Base-by-base conservation (phyloP, 2,113 vertebrate genomes). In the Colossoma macropomum region DNA sequence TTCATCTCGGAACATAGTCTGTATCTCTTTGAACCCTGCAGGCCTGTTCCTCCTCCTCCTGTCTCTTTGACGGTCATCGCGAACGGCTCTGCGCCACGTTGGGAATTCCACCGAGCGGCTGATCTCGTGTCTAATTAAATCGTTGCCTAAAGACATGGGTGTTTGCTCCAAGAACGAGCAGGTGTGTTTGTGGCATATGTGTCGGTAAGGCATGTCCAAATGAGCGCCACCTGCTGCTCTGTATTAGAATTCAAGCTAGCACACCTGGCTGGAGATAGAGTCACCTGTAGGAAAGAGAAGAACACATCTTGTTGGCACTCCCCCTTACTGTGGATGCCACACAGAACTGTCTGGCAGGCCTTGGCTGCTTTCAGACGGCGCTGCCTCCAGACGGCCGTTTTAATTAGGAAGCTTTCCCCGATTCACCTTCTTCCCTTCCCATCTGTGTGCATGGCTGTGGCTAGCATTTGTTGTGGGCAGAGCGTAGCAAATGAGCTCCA, bases 111-210 rank as follows among this genome's bases (percentile, higher is more conserved):
- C 78, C 77, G 81, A 80, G 85, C 83, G 82, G 81, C 82, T 32
- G 77, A 80, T 81, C 54, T 70, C 72, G 71, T 86, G 84, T 77
- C 89, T 90, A 88, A 92, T 91, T 93, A 91, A 92, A 89, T 80
- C 80, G 70, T 86, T 85, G 87, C 90, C 90, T 84, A 50, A 87
- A 89, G 88, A 88, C 88, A 85, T 63, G 86, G 77, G 59, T 56
- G 66, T 45, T 7, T 56, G 38, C 41, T 27, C 72, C 12, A 5
- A 69, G 82, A 71, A 79, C 83, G 81, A 89, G 78, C 87, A 88
- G 74, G 89, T 91, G 71, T 78, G 70, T 59, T 41, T 32, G 10
- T 27, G 59, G 25, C 59, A 62, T 62, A 25, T n/a, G 76, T 32
- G 52, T 19, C 32, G 38, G 66, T 41, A 59, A n/a, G 21, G 32